Conservation (phyloP, 1,140 invertebrate species). For the Harpegnathos saltator region DNA sequence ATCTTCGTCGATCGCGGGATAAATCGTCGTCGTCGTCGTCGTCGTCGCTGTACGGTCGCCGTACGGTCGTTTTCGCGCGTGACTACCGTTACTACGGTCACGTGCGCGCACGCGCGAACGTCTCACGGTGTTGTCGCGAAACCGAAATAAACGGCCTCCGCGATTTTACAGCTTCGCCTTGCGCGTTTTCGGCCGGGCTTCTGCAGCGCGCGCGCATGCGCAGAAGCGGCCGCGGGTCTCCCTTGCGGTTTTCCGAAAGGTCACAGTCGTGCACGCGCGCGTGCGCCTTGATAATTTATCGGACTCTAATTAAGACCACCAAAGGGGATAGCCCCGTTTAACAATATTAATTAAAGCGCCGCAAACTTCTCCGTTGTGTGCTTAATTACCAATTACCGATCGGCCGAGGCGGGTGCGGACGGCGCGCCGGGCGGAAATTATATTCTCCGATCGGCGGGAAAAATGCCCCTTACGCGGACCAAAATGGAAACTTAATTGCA, state of each 20-base stretch:
- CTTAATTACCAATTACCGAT: conserved; percentile 48
- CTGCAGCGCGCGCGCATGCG: too few relatives aligned
- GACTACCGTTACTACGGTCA: conserved; percentile 25
- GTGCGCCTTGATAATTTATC: conserved; percentile 28
- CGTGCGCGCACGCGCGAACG: neutral
- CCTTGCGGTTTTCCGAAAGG: conserved; percentile 13
- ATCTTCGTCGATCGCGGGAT: conserved; percentile 18
- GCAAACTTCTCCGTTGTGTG: neutral
- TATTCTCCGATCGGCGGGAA: neutral
- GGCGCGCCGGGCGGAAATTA: conserved; percentile 12
- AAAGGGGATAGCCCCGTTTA: neutral
- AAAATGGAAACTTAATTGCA: conserved; percentile 22
- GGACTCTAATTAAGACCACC: conserved; percentile 35
- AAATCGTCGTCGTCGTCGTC: conserved; percentile 5
- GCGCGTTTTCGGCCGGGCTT: neutral
- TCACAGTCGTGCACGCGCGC: neutral
- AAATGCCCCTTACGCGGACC: conserved; percentile 3
- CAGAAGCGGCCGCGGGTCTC: too few relatives aligned
- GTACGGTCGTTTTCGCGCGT: neutral
- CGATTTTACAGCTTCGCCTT: conserved; percentile 19
- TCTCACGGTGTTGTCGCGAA: neutral
- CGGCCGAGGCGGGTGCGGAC: neutral
- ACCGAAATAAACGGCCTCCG: conserved; percentile 19
- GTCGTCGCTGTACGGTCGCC: too few relatives aligned
- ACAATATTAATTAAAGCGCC: conserved; percentile 33